Conservation (phyloP, 2,888 invertebrate species). For the Odontomyia ornata region DNA sequence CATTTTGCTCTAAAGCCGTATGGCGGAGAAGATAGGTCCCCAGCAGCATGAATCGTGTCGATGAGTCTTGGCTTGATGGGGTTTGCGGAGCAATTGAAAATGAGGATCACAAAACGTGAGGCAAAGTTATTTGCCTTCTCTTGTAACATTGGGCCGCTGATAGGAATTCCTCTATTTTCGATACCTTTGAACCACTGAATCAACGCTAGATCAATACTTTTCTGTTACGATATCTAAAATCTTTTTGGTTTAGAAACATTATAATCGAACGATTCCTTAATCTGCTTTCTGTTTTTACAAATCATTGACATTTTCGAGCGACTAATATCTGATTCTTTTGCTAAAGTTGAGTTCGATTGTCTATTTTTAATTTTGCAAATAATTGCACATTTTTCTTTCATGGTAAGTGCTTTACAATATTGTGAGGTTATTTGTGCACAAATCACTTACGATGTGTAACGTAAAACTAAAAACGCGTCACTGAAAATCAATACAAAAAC, state of each 20-base stretch:
- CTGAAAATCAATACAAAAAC: conserved; percentile 10
- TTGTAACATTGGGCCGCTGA: not conserved
- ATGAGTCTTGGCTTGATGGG: too few species aligned
- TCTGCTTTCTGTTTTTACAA: not conserved
- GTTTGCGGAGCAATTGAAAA: not conserved
- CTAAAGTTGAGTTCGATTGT: not conserved
- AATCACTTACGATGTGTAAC: too few species aligned
- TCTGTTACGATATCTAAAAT: not conserved
- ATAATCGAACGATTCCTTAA: not conserved
- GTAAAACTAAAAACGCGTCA: not conserved
- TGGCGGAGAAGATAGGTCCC: too few species aligned
- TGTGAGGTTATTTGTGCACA: not conserved
- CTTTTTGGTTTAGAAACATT: not conserved
- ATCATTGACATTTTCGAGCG: not conserved
- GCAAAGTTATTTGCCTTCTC: conserved; percentile 2
- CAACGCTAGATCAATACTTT: not conserved
- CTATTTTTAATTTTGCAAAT: not conserved
- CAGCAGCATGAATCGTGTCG: too few species aligned
- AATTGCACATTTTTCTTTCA: not conserved
- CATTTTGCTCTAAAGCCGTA: too few species aligned
- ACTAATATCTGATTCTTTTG: not conserved
- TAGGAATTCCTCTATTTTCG: not conserved
- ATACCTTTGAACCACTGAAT: not conserved
- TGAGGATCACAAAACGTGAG: not conserved
- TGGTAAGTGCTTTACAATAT: not conserved